phyloP scores from a whole-genome alignment of 2,113 vertebrate species.

The Eclectus roratus region DNA sequence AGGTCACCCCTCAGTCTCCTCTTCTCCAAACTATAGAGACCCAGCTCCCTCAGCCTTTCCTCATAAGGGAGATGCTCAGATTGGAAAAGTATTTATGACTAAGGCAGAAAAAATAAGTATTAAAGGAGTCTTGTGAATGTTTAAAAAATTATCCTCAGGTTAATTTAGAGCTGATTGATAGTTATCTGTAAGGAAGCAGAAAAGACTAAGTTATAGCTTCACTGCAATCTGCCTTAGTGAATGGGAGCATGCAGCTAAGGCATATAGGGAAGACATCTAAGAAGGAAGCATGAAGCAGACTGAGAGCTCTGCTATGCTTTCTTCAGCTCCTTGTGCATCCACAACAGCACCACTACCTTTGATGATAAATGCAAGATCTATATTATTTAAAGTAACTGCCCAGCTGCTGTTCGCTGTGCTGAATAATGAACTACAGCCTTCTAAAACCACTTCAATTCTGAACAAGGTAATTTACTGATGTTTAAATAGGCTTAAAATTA shows the following conservation, averaged over 20 bases:
- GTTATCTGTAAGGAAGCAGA: background rate
- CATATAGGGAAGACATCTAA: background rate
- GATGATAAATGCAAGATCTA: background rate
- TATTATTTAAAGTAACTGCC: background rate
- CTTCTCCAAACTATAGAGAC: too few relatives aligned
- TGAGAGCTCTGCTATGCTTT: background rate
- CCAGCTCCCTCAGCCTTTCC: too few relatives aligned
- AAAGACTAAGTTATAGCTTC: background rate
- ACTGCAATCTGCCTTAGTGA: background rate
- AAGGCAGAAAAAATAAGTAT: background rate
- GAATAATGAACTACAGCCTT: background rate
- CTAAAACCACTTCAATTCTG: background rate
- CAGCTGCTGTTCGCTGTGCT: background rate
- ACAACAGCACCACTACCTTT: background rate
- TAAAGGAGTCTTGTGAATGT: background rate
- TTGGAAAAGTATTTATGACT: background rate
- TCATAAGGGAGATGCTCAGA: too few relatives aligned
- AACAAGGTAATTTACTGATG: background rate
- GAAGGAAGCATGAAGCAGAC: background rate
- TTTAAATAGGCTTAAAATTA: background rate
- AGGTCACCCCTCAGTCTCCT: too few relatives aligned
- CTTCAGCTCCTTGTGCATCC: background rate
- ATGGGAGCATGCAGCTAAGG: background rate
- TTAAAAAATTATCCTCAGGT: background rate
- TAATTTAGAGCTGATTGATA: background rate